Percentiles rank a stretch among this genome's conserved stretches.
Conservation (phyloP, 2,797 vertebrate genomes). For the Micropoecilia bifurca region DNA sequence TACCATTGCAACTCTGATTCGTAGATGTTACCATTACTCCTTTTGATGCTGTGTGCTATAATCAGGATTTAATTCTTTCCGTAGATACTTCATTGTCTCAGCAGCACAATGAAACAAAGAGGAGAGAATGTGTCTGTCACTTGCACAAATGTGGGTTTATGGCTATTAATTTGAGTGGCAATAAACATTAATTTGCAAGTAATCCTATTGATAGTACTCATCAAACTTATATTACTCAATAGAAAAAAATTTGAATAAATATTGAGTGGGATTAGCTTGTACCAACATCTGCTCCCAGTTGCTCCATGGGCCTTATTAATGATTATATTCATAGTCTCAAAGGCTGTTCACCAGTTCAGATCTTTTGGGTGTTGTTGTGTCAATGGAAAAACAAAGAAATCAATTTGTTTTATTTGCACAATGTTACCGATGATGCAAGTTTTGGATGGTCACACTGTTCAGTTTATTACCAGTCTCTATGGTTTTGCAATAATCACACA, state of each 20-base stretch:
- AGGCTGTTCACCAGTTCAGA: background rate
- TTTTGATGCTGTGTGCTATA: background rate
- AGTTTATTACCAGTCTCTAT: conserved; percentile 2
- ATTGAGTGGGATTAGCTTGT: background rate
- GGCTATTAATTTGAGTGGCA: background rate
- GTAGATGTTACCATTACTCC: background rate
- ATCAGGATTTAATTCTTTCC: background rate
- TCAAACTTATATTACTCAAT: background rate
- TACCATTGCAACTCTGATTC: background rate
- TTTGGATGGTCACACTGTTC: background rate
- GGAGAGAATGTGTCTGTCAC: background rate
- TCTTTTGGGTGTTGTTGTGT: background rate
- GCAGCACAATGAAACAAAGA: background rate
- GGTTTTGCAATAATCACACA: conserved; percentile 4
- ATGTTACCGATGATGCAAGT: conserved; percentile 9
- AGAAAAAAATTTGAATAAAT: background rate
- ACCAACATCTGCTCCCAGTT: background rate
- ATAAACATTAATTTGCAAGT: background rate
- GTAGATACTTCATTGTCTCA: background rate
- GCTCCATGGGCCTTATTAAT: background rate
- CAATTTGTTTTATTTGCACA: background rate
- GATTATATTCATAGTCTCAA: background rate
- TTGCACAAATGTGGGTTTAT: background rate
- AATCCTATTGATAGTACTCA: background rate
- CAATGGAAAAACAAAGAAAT: background rate